Conservation (phyloP, 2,797 vertebrate species). For the Microchirus variegatus region DNA sequence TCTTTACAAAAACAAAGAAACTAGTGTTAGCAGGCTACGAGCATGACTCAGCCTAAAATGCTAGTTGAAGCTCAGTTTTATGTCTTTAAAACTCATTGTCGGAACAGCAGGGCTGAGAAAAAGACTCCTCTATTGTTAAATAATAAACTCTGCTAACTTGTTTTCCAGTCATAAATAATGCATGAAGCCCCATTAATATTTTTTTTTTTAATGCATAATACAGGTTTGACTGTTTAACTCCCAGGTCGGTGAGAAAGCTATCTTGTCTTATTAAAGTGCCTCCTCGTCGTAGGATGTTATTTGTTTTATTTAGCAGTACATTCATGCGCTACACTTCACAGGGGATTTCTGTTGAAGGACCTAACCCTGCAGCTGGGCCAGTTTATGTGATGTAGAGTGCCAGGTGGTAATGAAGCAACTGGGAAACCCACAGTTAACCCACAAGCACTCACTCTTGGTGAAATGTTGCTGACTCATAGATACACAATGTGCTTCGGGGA, state of each 20-base stretch:
- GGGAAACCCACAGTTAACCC: conserved; percentile 45
- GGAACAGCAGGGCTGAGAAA: too few relatives aligned
- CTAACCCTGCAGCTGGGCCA: conserved; percentile 41
- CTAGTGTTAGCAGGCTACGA: too few relatives aligned
- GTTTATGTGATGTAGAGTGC: conserved; percentile 28
- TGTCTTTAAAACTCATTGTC: too few relatives aligned
- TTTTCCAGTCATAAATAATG: conserved; percentile 43
- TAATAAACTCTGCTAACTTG: conserved; percentile 41
- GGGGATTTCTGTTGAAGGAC: conserved; percentile 42
- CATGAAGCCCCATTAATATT: conserved; percentile 15
- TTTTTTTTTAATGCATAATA: not conserved
- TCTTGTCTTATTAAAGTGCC: not conserved
- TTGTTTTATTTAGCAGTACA: conserved; percentile 17
- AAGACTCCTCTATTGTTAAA: too few relatives aligned
- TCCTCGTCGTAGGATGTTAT: conserved; percentile 10
- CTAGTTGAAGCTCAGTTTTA: too few relatives aligned
- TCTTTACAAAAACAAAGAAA: too few relatives aligned
- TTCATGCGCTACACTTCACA: conserved; percentile 12
- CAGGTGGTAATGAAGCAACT: conserved; percentile 49
- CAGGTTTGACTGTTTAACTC: not conserved
- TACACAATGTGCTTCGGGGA: too few relatives aligned
- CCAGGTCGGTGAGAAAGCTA: not conserved
- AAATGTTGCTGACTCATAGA: too few relatives aligned
- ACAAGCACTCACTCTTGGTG: conserved; percentile 9
- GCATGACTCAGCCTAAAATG: too few relatives aligned